A percentile compares a stretch with the other conserved stretches of the same genome.
Conservation (phyloP, 2,113 vertebrate genomes). For the Cranoglanis bouderius region DNA sequence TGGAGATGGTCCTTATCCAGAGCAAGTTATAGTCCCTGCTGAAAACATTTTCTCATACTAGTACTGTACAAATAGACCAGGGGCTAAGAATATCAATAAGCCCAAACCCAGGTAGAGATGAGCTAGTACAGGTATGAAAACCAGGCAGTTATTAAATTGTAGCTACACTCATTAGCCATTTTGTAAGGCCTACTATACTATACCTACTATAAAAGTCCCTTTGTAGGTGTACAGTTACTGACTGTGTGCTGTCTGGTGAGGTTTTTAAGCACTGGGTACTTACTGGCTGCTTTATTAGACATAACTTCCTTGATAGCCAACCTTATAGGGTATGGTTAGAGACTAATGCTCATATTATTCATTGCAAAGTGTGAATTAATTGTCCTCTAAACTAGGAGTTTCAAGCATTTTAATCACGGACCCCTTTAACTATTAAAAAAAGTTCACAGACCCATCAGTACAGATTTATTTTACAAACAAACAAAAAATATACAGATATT, state of each 20-base stretch:
- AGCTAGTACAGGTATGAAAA: background rate
- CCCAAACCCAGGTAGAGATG: background rate
- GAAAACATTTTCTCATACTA: background rate
- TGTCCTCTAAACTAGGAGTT: background rate
- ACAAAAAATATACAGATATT: background rate
- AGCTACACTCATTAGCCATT: constrained; percentile 1
- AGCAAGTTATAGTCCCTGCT: background rate
- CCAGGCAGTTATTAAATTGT: background rate
- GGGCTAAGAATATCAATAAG: background rate
- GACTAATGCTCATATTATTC: background rate
- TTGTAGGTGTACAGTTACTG: background rate
- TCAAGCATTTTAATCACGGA: background rate
- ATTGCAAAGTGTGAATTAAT: background rate
- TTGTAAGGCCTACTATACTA: background rate
- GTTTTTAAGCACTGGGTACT: background rate
- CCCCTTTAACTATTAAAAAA: background rate
- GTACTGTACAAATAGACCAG: background rate
- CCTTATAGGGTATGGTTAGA: background rate
- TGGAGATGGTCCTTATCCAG: background rate
- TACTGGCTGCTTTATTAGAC: background rate
- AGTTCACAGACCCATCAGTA: background rate
- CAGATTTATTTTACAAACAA: background rate
- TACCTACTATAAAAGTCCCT: background rate
- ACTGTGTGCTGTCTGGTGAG: background rate
- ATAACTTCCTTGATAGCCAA: background rate